Evolutionary conservation across 1,140 invertebrate genomes (phyloP).

Genomic region (Eumeta japonica): DNA sequence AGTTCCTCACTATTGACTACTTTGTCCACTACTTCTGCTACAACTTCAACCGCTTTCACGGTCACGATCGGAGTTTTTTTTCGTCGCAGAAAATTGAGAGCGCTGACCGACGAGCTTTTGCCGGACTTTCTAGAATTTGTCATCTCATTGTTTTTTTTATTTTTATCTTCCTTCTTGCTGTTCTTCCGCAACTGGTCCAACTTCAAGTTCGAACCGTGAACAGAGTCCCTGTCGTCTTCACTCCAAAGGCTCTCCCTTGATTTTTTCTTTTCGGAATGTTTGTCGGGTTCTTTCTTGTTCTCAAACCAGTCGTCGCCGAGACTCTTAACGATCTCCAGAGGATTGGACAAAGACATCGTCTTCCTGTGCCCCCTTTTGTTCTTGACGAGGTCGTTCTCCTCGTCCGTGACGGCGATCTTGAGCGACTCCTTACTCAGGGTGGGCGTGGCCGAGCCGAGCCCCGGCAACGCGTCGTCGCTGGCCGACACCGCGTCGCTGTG

Average conservation of each 20-base stretch:
- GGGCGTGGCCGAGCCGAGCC: conserved; percentile 35
- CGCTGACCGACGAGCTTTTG: conserved; percentile 46
- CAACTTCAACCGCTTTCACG: conserved; percentile 36
- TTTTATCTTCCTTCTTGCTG: conserved; percentile 45
- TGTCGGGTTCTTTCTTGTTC: conserved; percentile 40
- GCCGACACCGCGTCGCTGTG: conserved; percentile 50
- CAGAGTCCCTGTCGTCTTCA: conserved; percentile 44
- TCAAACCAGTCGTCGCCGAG: conserved; percentile 52
- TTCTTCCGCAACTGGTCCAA: conserved; percentile 40
- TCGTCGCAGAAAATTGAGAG: conserved; percentile 44
- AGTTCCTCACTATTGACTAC: conserved; percentile 28
- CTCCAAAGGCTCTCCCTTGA: conserved; percentile 50
- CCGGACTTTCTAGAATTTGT: conserved; percentile 43
- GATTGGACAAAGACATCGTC: conserved; percentile 80
- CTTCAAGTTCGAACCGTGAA: conserved; percentile 40
- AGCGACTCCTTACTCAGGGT: conserved; percentile 51
- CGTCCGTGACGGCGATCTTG: conserved; percentile 41
- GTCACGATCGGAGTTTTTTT: conserved; percentile 41
- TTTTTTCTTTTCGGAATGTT: conserved; percentile 48
- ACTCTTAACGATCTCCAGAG: conserved; percentile 59
- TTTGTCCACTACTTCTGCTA: conserved; percentile 35
- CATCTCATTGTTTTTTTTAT: conserved; percentile 29
- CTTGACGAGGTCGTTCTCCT: conserved; percentile 37
- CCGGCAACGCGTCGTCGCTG: conserved; percentile 42
- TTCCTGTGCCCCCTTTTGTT: conserved; percentile 61